Evolutionary conservation across 2,888 invertebrate genomes (phyloP).

Genomic region (Acrocera orbiculus): DNA sequence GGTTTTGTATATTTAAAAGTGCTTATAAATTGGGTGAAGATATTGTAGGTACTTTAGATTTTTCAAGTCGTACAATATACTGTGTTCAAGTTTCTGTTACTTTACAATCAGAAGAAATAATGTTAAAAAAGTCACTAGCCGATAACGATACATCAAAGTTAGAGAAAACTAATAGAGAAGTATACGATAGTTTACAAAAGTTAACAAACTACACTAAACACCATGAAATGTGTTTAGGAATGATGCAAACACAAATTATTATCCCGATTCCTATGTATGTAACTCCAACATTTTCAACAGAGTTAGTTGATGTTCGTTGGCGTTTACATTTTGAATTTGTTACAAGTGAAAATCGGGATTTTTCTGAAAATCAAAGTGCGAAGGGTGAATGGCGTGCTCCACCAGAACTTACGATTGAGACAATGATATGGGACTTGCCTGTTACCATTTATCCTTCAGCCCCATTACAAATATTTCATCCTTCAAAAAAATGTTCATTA

Average conservation of each 20-base stretch:
- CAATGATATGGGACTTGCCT: conserved; percentile 97
- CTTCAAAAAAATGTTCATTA: conserved; percentile 3
- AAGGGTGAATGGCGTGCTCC: conserved; percentile 63
- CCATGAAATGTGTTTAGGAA: conserved; percentile 83
- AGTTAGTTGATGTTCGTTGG: conserved; percentile 82
- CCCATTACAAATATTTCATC: conserved; percentile 49
- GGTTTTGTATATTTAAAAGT: conserved; percentile 88
- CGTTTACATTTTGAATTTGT: conserved; percentile 96
- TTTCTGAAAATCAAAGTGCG: conserved; percentile 15
- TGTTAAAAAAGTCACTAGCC: conserved; percentile 23
- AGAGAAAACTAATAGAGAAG: no score
- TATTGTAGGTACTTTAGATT: conserved; percentile 91
- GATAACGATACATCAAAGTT: no score
- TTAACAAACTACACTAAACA: conserved; percentile 70
- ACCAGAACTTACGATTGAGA: conserved; percentile 74
- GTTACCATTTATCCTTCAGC: conserved; percentile 85
- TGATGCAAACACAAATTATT: conserved; percentile 73
- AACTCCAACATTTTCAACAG: conserved; percentile 88
- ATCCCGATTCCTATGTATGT: conserved; percentile 88
- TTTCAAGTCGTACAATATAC: conserved; percentile 72
- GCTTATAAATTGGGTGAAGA: conserved; percentile 95
- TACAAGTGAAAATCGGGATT: conserved; percentile 40
- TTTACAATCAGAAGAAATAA: conserved; percentile 80
- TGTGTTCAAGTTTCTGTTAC: conserved; percentile 89
- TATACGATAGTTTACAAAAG: conserved; percentile 31